Evolutionary conservation across 2,888 invertebrate species (phyloP).

Genomic region (Amaurobius ferox): DNA sequence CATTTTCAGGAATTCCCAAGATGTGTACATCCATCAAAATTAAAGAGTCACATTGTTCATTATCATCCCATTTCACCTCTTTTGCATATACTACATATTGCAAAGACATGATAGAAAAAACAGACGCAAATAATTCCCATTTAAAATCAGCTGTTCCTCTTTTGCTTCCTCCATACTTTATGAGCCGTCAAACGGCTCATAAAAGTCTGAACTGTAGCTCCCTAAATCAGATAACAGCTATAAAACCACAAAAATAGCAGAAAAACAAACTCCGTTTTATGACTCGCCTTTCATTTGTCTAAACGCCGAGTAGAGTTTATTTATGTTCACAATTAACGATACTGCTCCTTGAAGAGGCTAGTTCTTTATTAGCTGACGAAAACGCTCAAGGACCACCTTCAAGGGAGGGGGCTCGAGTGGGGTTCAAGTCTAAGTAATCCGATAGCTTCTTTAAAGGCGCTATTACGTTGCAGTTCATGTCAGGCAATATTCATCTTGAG

Average conservation of each 20-base stretch:
- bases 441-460: constrained; percentile 58
- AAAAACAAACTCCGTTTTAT: not conserved
- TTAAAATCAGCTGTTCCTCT: too few relatives aligned
- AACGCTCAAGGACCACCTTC: constrained; percentile 44
- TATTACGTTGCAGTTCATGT: constrained; percentile 66
- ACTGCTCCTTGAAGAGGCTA: constrained; percentile 37
- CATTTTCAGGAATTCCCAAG: too few relatives aligned
- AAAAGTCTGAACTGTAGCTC: not conserved
- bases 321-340: constrained; percentile 53
- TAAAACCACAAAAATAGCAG: constrained; percentile 1
- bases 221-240: not conserved
- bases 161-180: not conserved
- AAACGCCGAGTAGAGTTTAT: constrained; percentile 36
- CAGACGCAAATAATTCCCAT: too few relatives aligned
- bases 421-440: constrained; percentile 52
- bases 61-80: too few relatives aligned
- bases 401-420: not conserved
- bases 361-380: constrained; percentile 59
- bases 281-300: constrained; percentile 16
- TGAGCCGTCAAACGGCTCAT: not conserved
- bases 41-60: too few relatives aligned
- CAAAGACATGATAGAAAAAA: too few relatives aligned
- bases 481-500: constrained; percentile 60
- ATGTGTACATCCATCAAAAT: too few relatives aligned
- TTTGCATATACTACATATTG: too few relatives aligned